Percentiles rank a stretch among this genome's conserved stretches.
phyloP scores from a whole-genome alignment of 2,113 vertebrate genomes.

The Labeo rohita region DNA sequence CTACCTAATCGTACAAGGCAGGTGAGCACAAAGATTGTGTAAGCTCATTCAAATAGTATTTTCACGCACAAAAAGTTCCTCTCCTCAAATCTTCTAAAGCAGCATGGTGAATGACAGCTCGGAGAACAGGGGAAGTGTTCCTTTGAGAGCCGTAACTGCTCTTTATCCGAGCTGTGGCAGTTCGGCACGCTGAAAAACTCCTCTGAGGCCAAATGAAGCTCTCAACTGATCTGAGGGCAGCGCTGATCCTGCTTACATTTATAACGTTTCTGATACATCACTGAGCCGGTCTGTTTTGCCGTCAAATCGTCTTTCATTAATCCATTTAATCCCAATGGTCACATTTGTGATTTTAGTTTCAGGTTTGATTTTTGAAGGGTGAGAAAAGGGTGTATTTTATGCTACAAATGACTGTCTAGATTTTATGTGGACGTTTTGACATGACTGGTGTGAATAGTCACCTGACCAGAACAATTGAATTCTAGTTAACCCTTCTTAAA shows the following conservation, averaged over 20 bases:
- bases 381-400: neutral
- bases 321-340: neutral
- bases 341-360: neutral
- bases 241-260: neutral
- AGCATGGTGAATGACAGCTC: conserved; percentile 21
- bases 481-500: neutral
- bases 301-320: neutral
- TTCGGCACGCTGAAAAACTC: conserved; percentile 13
- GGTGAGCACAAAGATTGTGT: neutral
- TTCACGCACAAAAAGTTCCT: neutral
- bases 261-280: conserved; percentile 29
- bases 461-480: neutral
- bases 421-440: neutral
- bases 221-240: neutral
- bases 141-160: conserved; percentile 20
- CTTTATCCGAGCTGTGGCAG: conserved; percentile 7
- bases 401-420: neutral
- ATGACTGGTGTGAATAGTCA: neutral
- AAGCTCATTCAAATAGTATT: neutral
- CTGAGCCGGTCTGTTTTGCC: conserved; percentile 11
- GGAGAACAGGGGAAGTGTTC: neutral
- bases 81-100: neutral
- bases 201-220: conserved; percentile 21
- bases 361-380: neutral
- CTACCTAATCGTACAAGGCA: neutral